Percentiles rank a stretch among this genome's conserved stretches.
Evolutionary conservation across 2,797 vertebrate species (phyloP).

Genomic region (Mus caroli): DNA sequence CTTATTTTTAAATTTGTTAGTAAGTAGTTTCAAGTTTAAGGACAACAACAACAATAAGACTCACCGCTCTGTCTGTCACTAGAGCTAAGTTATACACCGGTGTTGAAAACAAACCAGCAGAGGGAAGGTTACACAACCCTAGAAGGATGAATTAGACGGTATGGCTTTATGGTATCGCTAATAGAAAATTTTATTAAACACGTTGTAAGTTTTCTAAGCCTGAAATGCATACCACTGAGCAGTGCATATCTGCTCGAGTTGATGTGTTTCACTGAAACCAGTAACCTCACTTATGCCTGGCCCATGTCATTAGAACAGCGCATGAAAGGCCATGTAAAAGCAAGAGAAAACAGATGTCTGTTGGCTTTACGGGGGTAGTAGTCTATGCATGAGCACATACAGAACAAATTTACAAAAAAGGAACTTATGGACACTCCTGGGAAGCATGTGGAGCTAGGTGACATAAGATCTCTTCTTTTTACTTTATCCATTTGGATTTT

Average conservation of each 20-base stretch:
- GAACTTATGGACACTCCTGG: constrained; percentile 30
- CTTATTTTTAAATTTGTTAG: neutral
- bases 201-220: constrained; percentile 54
- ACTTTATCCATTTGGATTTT: constrained; percentile 41
- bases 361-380: constrained; percentile 30
- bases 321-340: constrained; percentile 7
- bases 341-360: neutral
- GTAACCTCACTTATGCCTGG: constrained; percentile 46
- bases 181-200: constrained; percentile 57
- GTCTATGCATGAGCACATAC: constrained; percentile 5
- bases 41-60: neutral
- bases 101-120: constrained; percentile 27
- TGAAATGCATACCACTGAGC: constrained; percentile 38
- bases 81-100: neutral
- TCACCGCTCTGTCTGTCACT: neutral
- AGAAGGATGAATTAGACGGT: neutral
- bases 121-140: neutral
- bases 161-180: constrained; percentile 33
- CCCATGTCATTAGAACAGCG: constrained; percentile 68
- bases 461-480: neutral
- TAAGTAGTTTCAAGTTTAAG: constrained; percentile 2
- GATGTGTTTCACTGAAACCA: constrained; percentile 47
- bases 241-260: neutral
- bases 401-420: constrained; percentile 66
- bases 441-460: constrained; percentile 44